Percentiles rank a stretch among this genome's conserved stretches.
These are phyloP conservation scores for Drymonia ruficornis DNA, from an alignment of 2,888 invertebrate species.

Conservation along the genomic window DNA sequence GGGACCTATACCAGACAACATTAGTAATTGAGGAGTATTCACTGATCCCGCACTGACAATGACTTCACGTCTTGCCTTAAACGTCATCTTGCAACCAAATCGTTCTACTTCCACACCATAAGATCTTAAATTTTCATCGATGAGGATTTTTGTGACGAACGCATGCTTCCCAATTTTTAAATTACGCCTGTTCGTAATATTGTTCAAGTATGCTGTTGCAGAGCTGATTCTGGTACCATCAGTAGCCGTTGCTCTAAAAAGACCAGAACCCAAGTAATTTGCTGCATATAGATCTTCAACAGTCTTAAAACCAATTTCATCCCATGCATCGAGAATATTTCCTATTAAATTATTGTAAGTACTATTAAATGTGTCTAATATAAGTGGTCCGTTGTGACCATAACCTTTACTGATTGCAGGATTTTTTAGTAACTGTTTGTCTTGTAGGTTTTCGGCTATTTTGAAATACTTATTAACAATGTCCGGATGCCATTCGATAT, in stretches of 20 bases:
- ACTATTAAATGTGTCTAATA: conserved; percentile 21
- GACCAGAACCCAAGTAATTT: conserved; percentile 20
- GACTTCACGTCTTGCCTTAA: conserved; percentile 24
- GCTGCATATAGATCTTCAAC: conserved; percentile 24
- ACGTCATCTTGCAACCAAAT: conserved; percentile 7
- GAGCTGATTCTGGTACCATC: conserved; percentile 23
- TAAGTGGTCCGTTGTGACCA: conserved; percentile 29
- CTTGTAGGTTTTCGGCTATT: conserved; percentile 30
- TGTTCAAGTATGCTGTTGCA: conserved; percentile 22
- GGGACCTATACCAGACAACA: conserved; percentile 36
- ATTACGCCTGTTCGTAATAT: conserved; percentile 18
- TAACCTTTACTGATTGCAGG: conserved; percentile 16
- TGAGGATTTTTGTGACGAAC: conserved; percentile 22
- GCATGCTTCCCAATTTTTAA: conserved; percentile 24
- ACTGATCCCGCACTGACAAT: conserved; percentile 28
- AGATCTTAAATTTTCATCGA: conserved; percentile 9
- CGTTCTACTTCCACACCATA: conserved; percentile 20
- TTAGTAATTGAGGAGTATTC: conserved; percentile 26
- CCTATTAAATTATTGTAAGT: not conserved
- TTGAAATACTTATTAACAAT: conserved; percentile 25
- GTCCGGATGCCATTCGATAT: conserved; percentile 49
- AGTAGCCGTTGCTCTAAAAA: conserved; percentile 6
- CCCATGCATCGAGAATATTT: conserved; percentile 17
- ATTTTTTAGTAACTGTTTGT: conserved; percentile 11
- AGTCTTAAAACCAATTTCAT: conserved; percentile 24